Conservation (phyloP, 2,888 invertebrate genomes). For the Drosophila seclusa region DNA sequence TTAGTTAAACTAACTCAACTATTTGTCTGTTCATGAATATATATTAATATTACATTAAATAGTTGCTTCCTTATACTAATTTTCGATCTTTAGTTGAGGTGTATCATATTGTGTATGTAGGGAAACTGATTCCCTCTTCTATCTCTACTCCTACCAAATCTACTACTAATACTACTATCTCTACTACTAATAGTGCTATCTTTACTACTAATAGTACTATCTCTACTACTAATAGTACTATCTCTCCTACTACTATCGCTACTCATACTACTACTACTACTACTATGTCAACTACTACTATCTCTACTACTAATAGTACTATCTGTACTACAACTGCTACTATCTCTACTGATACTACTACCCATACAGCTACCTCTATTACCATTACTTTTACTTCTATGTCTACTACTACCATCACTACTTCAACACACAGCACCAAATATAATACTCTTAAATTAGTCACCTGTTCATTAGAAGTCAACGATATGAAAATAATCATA, state of each 20-base stretch:
- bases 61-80: too few species aligned
- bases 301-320: neutral
- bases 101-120: too few species aligned
- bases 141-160: neutral
- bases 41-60: too few species aligned
- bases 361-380: too few species aligned
- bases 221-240: neutral
- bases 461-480: neutral
- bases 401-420: too few species aligned
- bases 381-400: neutral
- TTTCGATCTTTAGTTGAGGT: too few species aligned
- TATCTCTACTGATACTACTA: neutral
- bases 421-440: neutral
- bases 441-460: neutral
- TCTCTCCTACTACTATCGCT: neutral
- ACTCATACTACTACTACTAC: neutral
- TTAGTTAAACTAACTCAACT: neutral
- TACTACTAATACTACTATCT: neutral
- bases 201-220: neutral
- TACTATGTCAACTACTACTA: neutral
- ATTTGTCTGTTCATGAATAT: neutral
- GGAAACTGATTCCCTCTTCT: too few species aligned
- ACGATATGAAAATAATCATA: slow-evolving; percentile 10
- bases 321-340: too few species aligned
- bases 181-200: neutral